These are phyloP conservation scores for Sycophila sp. DNA, from an alignment of 1,140 invertebrate species.

Conservation along the genomic window DNA sequence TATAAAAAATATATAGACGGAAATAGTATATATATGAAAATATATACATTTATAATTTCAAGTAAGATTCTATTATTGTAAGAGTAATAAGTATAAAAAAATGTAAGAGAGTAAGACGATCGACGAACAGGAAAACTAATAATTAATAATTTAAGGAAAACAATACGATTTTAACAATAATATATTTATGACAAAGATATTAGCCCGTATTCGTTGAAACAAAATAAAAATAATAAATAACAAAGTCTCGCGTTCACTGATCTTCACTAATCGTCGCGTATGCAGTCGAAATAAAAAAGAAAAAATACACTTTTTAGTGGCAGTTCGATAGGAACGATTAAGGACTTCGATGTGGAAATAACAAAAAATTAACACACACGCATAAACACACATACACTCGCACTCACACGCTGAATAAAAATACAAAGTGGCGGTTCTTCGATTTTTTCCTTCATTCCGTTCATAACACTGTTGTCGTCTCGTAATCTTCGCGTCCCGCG, in stretches of 20 bases:
- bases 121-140: constrained; percentile 17
- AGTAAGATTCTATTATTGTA: constrained; percentile 31
- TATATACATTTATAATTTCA: constrained; percentile 37
- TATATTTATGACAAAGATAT: constrained; percentile 49
- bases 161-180: constrained; percentile 53
- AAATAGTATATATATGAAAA: constrained; percentile 26
- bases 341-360: not conserved
- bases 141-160: constrained; percentile 44
- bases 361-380: not conserved
- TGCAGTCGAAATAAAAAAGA: constrained; percentile 3
- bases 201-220: constrained; percentile 36
- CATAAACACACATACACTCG: not conserved
- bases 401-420: not conserved
- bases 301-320: not conserved
- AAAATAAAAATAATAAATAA: constrained; percentile 2
- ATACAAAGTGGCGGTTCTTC: too few relatives aligned
- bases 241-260: constrained; percentile 14
- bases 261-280: constrained; percentile 6
- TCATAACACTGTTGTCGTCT: not conserved
- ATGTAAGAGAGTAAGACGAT: constrained; percentile 29
- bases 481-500: too few relatives aligned
- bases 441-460: not conserved
- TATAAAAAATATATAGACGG: constrained; percentile 5
- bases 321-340: constrained; percentile 29
- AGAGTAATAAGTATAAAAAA: constrained; percentile 32